A percentile compares a stretch with the other conserved stretches of the same genome.
Evolutionary conservation across 2,113 vertebrate genomes (phyloP).

Genomic region (Paralichthys olivaceus): DNA sequence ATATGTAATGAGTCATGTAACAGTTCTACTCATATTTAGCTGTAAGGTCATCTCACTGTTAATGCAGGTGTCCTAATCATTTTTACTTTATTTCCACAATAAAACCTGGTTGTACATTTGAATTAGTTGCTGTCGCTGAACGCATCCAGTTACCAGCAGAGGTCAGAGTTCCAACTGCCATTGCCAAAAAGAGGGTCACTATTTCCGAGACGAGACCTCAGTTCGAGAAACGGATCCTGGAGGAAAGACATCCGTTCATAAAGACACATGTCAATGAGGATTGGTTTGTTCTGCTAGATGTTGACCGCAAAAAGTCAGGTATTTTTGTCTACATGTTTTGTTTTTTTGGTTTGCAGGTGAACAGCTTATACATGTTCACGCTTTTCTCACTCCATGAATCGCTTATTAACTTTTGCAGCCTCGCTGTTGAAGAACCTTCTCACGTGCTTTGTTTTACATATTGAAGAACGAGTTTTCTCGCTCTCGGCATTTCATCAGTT

Average conservation of each 20-base stretch:
- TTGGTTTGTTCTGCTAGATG: constrained; percentile 79
- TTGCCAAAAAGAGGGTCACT: constrained; percentile 21
- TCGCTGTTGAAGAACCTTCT: not conserved
- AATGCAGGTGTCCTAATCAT: not conserved
- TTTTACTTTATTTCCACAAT: constrained; percentile 12
- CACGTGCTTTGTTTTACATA: constrained; percentile 1
- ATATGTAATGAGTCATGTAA: not conserved
- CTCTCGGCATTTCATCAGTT: constrained; percentile 16
- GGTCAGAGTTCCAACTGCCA: constrained; percentile 23
- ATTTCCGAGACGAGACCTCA: constrained; percentile 47
- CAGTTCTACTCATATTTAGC: not conserved
- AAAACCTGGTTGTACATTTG: constrained; percentile 46
- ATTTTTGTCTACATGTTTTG: constrained; percentile 23
- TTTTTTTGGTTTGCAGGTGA: constrained; percentile 3
- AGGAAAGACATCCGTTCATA: constrained; percentile 53
- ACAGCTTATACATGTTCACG: not conserved
- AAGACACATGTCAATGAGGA: constrained; percentile 61
- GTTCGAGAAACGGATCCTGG: constrained; percentile 67
- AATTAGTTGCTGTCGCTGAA: constrained; percentile 44
- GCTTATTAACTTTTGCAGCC: constrained; percentile 51
- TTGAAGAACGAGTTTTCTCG: constrained; percentile 18
- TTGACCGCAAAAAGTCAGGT: constrained; percentile 65
- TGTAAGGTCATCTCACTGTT: not conserved
- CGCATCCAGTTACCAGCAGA: constrained; percentile 35
- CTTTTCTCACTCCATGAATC: constrained; percentile 21